phyloP scores from a whole-genome alignment of 2,888 invertebrate genomes.

The Bursaphelenchus okinawaensis region DNA sequence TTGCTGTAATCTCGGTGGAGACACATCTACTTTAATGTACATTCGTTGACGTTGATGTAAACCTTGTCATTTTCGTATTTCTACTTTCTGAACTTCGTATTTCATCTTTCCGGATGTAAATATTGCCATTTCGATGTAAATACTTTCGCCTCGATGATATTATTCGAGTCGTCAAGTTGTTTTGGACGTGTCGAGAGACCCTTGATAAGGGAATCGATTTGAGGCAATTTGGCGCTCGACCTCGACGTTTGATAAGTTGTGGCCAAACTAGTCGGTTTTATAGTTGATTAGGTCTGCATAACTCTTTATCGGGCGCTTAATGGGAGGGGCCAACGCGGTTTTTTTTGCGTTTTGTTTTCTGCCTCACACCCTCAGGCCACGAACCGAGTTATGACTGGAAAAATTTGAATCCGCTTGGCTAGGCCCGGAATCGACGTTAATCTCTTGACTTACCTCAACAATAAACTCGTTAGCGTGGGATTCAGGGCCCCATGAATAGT shows the following conservation, averaged over 20 bases:
- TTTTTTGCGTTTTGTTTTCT: not conserved
- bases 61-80: too few relatives aligned
- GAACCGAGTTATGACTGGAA: not conserved
- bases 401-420: not conserved
- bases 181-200: not conserved
- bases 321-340: not conserved
- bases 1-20: too few relatives aligned
- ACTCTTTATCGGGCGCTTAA: not conserved
- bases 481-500: too few relatives aligned
- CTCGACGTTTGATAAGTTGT: not conserved
- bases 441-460: not conserved
- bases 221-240: not conserved
- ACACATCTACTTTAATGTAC: too few relatives aligned
- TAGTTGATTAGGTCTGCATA: not conserved
- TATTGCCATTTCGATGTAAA: too few relatives aligned
- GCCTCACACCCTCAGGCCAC: not conserved
- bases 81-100: too few relatives aligned
- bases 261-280: not conserved
- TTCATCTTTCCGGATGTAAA: too few relatives aligned
- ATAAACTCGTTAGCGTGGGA: not conserved
- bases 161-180: too few relatives aligned
- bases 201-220: not conserved
- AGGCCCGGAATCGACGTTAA: not conserved
- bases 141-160: too few relatives aligned
- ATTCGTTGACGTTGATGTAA: too few relatives aligned